These are phyloP conservation scores for Atherix ibis DNA, from an alignment of 2,888 invertebrate genomes.

Conservation along the genomic window DNA sequence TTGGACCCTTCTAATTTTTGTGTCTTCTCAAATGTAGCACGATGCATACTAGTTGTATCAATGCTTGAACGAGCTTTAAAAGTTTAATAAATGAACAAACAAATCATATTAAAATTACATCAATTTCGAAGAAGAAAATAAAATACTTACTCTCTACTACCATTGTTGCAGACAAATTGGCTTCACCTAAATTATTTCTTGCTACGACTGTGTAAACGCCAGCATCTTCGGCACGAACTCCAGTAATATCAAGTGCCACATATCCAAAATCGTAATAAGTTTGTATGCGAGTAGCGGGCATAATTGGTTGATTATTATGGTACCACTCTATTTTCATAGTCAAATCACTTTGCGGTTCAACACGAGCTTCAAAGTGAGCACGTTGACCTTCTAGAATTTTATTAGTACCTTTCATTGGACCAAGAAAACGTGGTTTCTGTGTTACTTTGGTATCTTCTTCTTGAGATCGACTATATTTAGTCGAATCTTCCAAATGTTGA, in stretches of 20 bases:
- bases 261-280: slow-evolving; percentile 94
- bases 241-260: slow-evolving; percentile 86
- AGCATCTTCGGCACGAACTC: slow-evolving; percentile 81
- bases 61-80: slow-evolving; percentile 68
- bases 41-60: slow-evolving; percentile 83
- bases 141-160: slow-evolving; percentile 73
- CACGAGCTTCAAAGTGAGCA: slow-evolving; percentile 87
- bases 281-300: slow-evolving; percentile 79
- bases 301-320: slow-evolving; percentile 83
- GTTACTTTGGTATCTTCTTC: slow-evolving; percentile 60
- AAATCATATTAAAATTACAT: neutral
- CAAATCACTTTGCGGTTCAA: slow-evolving; percentile 88
- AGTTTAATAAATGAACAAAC: neutral
- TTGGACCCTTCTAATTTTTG: slow-evolving; percentile 70
- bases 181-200: slow-evolving; percentile 80
- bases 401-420: slow-evolving; percentile 81
- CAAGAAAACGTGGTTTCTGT: slow-evolving; percentile 74
- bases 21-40: slow-evolving; percentile 72
- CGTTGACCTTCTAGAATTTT: slow-evolving; percentile 86
- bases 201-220: slow-evolving; percentile 89
- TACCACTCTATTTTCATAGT: slow-evolving; percentile 93
- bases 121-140: neutral
- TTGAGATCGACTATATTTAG: slow-evolving; percentile 48
- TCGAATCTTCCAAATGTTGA: slow-evolving; percentile 73
- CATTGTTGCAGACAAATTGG: slow-evolving; percentile 69